Base-by-base conservation (phyloP, 2,797 vertebrate genomes). In the Sebastes kiyomatsui region DNA sequence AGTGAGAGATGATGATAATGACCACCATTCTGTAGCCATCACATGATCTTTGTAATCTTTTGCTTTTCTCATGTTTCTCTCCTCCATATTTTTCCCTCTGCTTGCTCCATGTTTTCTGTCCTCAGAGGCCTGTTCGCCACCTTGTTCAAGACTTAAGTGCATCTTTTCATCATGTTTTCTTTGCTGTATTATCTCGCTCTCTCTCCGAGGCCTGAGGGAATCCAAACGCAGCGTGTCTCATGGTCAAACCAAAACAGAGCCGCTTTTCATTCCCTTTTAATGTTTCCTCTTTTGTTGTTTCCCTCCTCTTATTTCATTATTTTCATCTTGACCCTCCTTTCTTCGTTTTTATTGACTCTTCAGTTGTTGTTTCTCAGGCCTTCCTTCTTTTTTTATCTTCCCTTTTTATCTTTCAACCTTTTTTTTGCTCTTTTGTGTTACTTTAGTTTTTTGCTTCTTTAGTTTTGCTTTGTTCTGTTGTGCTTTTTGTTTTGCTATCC, bases 151-250 rank as follows among this genome's bases (percentile, higher is more conserved):
- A 66, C 18, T 52, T 22, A 35, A 79, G 58, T 80, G 42, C 75
- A 30, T 79, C 72, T 46, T 61, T 79, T 79, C 72, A 72, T 27
- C 33, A 1, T 72, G 77, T 73, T 83, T 35, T 58, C 61, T 60
- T 49, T 42, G 28, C 32, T 33, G 18, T 8, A 12, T 56, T 42
- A 22, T 59, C 56, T 59, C 1, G 30, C 33, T 78, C 16, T 35
- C 13, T 46, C 30, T 72, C 30, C 22, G 49, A 60, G 27, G 46
- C 81, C 77, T 0, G 22, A 60, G 71, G 81, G 80, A 83, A 5
- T 27, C 46, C 27, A 54, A 52, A 54, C 67, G 1, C 64, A 13
- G 33, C 18, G 28, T 18, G 52, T 46, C 56, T 60, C 42, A 74
- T 2, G 10, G 56, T n/a, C 60, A 66, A 76, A 66, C 42, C 25